A percentile compares a stretch with the other conserved stretches of the same genome.
phyloP scores from a whole-genome alignment of 2,113 vertebrate species.

The Verasper variegatus region DNA sequence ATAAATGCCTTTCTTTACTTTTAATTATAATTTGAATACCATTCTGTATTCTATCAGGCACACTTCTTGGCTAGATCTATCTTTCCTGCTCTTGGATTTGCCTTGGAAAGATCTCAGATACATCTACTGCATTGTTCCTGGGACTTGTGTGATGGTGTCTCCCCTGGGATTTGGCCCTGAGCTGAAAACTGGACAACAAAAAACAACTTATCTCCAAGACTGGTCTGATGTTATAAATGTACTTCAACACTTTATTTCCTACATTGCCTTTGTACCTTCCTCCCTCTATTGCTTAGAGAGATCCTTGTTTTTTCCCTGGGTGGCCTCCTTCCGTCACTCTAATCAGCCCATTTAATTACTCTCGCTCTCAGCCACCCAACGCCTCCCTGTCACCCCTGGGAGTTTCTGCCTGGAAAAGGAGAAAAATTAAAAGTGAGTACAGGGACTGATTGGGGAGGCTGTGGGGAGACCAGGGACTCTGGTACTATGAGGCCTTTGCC shows the following conservation, averaged over 20 bases:
- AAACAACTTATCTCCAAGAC: slow-evolving; percentile 34
- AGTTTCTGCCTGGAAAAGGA: slow-evolving; percentile 45
- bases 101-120: slow-evolving; percentile 3
- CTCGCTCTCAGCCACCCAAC: slow-evolving; percentile 56
- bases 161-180: slow-evolving; percentile 43
- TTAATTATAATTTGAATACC: too few relatives aligned
- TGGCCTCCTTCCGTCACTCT: slow-evolving; percentile 76
- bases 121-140: slow-evolving; percentile 3
- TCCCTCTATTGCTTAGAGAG: slow-evolving; percentile 21
- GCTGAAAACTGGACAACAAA: slow-evolving; percentile 26
- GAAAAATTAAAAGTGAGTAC: slow-evolving; percentile 46
- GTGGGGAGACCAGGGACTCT: slow-evolving; percentile 15
- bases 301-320: slow-evolving; percentile 53
- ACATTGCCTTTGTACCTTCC: background rate
- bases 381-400: slow-evolving; percentile 63
- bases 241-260: slow-evolving; percentile 11
- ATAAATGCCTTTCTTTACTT: background rate
- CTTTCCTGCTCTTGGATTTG: too few relatives aligned
- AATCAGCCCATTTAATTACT: slow-evolving; percentile 78
- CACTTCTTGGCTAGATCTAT: too few relatives aligned
- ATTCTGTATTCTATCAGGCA: too few relatives aligned
- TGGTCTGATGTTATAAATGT: slow-evolving; percentile 36
- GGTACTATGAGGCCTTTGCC: slow-evolving; percentile 48
- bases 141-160: slow-evolving; percentile 25
- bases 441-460: slow-evolving; percentile 25